Evolutionary conservation across 2,888 invertebrate genomes (phyloP), one percentile per base, ranked within the genome.

Genomic region (Onthophagus sagittarius): DNA sequence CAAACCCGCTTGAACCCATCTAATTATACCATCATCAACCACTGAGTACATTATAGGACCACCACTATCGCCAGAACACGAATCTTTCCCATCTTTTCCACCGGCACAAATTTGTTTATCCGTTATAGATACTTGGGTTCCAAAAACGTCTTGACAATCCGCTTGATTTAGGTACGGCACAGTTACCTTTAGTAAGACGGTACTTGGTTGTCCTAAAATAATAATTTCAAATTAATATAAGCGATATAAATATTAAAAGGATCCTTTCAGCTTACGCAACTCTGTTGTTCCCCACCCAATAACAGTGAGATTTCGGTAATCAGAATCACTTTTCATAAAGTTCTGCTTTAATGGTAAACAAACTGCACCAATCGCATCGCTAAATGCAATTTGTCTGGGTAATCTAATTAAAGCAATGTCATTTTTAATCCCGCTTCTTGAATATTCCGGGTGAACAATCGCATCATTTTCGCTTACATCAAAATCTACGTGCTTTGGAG

Each of bases 31-130:
- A 39, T 15, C 13, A 0, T 85, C 84, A 0, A 85, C 79, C 11
- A 82, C 84, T 82, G 85, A 87, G 77, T 83, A 86, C 92, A 93
- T 92, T 0, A 93, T 84, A 0, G 93, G 93, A 0, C 93, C 92
- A n/a, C 82, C 80, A 15, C 74, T 74, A 69, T 77, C 77, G 67
- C 86, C 85, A 13, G 85, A 86, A 79, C 93, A 93, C 0, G 92
- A 89, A 79, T 93, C 93, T 78, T 90, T 87, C 0, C 88, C 88
- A 74, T 85, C 87, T 39, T 86, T 85, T 0, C 93, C 93, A 1
- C 93, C 93, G 6, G 92, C 93, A 79, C 93, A 93, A 0, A 93
- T 79, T 77, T 91, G 91, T 15, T 71, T 89, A 14, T 70, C 69
- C 6, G 15, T 13, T 5, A 13, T 1, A 14, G 7, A 14, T 13